Base-by-base conservation (phyloP, 2,797 vertebrate species). In the Acipenser ruthenus region DNA sequence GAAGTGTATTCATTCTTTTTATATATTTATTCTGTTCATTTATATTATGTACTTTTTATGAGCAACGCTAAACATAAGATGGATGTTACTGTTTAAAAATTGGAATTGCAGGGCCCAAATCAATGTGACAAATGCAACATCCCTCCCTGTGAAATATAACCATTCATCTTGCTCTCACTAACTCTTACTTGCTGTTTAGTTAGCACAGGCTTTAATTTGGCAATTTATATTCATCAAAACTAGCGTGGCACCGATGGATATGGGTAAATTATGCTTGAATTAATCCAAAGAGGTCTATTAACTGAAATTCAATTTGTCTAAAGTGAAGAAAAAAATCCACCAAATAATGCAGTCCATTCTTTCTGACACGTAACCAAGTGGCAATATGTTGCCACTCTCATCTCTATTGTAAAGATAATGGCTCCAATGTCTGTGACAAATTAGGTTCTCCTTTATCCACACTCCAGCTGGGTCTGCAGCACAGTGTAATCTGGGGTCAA, bases 181-280 rank as follows among this genome's bases (percentile, higher is more conserved):
- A 6, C 66, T 70, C 11, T n/a, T 55, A 12, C 68, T 77, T 70
- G 56, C 74, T 65, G 1, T 68, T 66, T 67, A 75, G 60, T 63
- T 67, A 62, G 67, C 65, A 63, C 18, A 52, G 62, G 66, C 18
- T 65, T 72, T 50, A 67, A 64, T 65, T 65, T 51, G 69, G 13
- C 68, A 50, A 68, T 80, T 70, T 72, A 1, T 78, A 70, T 72
- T 77, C 69, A 77, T 80, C 75, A 79, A 37, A 59, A 18, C 5
- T 0, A 6, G 60, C 66, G 61, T 12, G 69, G 66, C 69, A 67
- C 49, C 71, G 68, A 67, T 67, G 1, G 64, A 65, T 49, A 0
- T 50, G 12, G 69, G 18, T 69, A 72, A 77, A 10, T 50, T 64
- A 52, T 65, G 58, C 11, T 66, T 71, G 68, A 69, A 63, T 71